Conservation (phyloP, 2,888 invertebrate species). For the Xestia sexstrigata region DNA sequence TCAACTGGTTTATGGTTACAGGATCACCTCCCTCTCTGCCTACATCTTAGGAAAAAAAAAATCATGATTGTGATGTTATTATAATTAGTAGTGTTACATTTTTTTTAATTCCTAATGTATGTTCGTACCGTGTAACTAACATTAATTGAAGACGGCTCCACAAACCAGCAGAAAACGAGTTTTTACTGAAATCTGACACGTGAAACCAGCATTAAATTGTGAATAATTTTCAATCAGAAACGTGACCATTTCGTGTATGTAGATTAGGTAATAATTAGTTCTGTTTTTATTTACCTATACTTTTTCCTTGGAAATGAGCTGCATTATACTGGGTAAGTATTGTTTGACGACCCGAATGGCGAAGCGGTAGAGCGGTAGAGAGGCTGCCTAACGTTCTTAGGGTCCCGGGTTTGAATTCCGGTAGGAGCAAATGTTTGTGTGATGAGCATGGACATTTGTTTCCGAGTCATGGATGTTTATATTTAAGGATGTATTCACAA, state of each 20-base stretch:
- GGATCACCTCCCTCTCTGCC: not conserved
- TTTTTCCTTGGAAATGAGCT: not conserved
- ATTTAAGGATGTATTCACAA: no score
- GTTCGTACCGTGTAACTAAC: not conserved
- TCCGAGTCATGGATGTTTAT: no score
- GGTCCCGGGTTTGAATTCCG: no score
- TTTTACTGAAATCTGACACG: conserved; percentile 4
- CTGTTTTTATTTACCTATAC: conserved; percentile 16
- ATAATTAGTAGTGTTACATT: not conserved
- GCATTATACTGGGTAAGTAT: no score
- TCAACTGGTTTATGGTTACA: not conserved
- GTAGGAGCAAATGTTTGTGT: no score
- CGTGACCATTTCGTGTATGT: conserved; percentile 8
- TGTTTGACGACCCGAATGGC: no score
- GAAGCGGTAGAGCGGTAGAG: no score
- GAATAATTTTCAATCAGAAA: not conserved
- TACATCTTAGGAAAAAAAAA: not conserved
- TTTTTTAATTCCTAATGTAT: no score
- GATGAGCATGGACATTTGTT: no score
- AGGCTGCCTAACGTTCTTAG: no score
- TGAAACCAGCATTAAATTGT: conserved; percentile 24
- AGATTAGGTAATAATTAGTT: not conserved
- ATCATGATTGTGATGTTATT: not conserved
- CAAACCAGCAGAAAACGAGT: conserved; percentile 6
- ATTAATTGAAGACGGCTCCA: not conserved